Evolutionary conservation across 2,888 invertebrate species (phyloP), one percentile per base, ranked within the genome.

Genomic region (Mechanitis mazaeus): DNA sequence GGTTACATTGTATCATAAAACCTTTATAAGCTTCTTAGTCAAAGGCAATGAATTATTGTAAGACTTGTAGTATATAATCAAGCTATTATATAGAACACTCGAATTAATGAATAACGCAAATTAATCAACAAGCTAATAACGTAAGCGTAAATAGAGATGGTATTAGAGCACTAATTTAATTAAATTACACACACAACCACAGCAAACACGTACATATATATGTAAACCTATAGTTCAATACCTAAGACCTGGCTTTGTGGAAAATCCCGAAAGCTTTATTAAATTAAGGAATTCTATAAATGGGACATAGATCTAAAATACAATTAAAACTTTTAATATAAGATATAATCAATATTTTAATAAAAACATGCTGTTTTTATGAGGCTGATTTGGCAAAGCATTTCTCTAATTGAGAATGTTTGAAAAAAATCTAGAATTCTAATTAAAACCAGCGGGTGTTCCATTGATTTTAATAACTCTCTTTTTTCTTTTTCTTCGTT

Each of bases 151-250:
- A 79, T 75, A 80, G 74, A 76, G 79, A 83, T 80, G 74, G 77
- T 78, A 79, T 80, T 79, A 80, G 75, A 79, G 72, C 74, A 79
- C 81, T 80, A 77, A 81, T 76, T 81, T 79, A 80, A 82, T 83
- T 81, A 85, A 78, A 65, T 58, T 60, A 59, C 58, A 46, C 55
- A 65, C 61, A 54, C 63, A 35, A 58, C 55, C 59, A 56, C 53
- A 57, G 38, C 59, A 58, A 53, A 55, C 55, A 55, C 46, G 56
- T 60, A 57, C 45, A 35, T 56, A 57, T 61, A 53, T 33, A 61
- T 62, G 57, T 62, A 54, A 58, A 20, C 20, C 0, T 61, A 57
- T 62, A 62, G 50, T 55, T 57, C 53, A 45, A 33, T 38, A 4
- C 31, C 64, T 64, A 66, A 66, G 59, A 64, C 66, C 55, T 55